Evolutionary conservation across 1,140 invertebrate species (phyloP).

Genomic region (Drosophila ambigua): DNA sequence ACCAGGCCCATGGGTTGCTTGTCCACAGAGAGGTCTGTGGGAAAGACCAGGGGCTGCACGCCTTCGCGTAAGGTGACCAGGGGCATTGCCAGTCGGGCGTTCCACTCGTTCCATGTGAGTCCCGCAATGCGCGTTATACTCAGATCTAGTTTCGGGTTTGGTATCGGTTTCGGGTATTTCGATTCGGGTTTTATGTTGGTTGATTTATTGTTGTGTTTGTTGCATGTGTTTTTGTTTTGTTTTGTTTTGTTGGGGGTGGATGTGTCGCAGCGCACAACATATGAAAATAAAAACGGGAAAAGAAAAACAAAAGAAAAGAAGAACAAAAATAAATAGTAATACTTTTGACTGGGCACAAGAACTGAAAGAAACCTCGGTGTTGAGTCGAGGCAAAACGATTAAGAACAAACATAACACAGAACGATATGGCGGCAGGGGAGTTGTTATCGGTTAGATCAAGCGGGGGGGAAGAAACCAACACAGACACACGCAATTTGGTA

Average conservation of each 20-base stretch:
- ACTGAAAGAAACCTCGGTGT: conserved; percentile 43
- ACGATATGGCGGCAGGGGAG: conserved; percentile 1
- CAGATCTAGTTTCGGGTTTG: conserved; percentile 85
- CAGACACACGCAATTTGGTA: conserved; percentile 37
- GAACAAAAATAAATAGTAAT: conserved; percentile 80
- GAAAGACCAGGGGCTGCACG: conserved; percentile 77
- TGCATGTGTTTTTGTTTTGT: conserved; percentile 28
- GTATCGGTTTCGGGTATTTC: conserved; percentile 1
- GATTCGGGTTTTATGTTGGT: conserved; percentile 3
- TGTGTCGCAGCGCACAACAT: conserved; percentile 67
- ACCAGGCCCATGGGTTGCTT: conserved; percentile 39
- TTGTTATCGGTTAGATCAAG: conserved; percentile 35
- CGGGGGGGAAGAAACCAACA: conserved; percentile 17
- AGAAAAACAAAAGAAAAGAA: conserved; percentile 80
- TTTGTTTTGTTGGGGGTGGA: conserved; percentile 25
- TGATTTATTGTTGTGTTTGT: conserved; percentile 27
- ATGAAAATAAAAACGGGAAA: conserved; percentile 79
- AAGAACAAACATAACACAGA: conserved; percentile 52
- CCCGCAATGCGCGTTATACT: conserved; percentile 88
- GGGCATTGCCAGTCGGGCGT: conserved; percentile 86
- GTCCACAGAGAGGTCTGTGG: conserved; percentile 78
- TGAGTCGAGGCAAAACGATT: conserved; percentile 27
- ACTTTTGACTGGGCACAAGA: conserved; percentile 73
- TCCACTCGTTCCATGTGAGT: conserved; percentile 88
- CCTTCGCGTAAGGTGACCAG: conserved; percentile 84